These are phyloP conservation scores for Sebastes matsubarae DNA, from an alignment of 2,797 vertebrate genomes.

Conservation along the genomic window DNA sequence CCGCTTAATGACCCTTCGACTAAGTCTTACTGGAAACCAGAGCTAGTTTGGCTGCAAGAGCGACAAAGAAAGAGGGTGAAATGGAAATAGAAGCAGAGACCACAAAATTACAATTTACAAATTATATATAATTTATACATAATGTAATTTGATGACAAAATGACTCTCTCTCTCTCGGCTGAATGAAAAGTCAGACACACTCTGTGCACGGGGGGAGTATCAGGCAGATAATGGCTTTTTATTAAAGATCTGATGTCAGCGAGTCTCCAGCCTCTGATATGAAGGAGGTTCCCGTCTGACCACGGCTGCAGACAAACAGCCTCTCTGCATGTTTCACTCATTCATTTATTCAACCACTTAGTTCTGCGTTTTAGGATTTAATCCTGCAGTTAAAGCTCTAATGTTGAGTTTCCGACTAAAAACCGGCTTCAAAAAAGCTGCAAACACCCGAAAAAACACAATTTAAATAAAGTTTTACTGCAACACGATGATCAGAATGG, in stretches of 20 bases:
- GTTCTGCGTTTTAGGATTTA: background rate
- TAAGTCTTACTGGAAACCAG: constrained; percentile 28
- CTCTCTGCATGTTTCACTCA: constrained; percentile 22
- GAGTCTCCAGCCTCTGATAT: constrained; percentile 6
- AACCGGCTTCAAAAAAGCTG: background rate
- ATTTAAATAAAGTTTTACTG: background rate
- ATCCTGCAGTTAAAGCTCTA: background rate
- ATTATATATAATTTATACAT: constrained; percentile 42
- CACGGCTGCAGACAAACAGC: constrained; percentile 19
- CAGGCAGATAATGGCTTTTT: constrained; percentile 14
- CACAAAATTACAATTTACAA: constrained; percentile 41
- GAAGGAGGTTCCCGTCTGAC: constrained; percentile 38
- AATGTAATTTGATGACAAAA: constrained; percentile 44
- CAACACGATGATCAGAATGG: background rate
- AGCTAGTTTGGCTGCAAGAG: constrained; percentile 17
- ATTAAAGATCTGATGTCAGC: constrained; percentile 29
- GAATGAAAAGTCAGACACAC: background rate
- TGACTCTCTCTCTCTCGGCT: constrained; percentile 2
- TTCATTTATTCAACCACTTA: constrained; percentile 4
- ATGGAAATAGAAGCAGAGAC: constrained; percentile 13
- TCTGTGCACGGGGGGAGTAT: background rate
- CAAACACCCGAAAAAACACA: background rate
- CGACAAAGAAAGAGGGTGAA: background rate
- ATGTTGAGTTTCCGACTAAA: background rate
- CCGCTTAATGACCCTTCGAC: constrained; percentile 24